These are phyloP conservation scores for Centrocercus urophasianus DNA, from an alignment of 2,113 vertebrate species.

Conservation along the genomic window DNA sequence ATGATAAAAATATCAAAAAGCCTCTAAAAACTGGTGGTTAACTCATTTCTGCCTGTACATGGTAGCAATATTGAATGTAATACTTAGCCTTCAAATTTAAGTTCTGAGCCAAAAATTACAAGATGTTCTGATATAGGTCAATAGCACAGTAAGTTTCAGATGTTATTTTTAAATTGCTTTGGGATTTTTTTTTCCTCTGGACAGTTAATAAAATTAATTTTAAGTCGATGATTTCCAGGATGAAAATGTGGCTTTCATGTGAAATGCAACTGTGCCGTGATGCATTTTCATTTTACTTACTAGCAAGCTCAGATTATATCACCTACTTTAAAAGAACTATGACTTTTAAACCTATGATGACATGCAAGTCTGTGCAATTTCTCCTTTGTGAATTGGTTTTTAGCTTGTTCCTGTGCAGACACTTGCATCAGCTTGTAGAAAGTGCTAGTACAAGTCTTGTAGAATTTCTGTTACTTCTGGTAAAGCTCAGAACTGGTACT, in stretches of 20 bases:
- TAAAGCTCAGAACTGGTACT: background rate
- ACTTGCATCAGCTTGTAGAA: background rate
- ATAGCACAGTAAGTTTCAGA: constrained; percentile 38
- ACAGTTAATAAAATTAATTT: constrained; percentile 31
- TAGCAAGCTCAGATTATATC: background rate
- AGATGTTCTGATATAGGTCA: constrained; percentile 59
- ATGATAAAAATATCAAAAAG: background rate
- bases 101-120: constrained; percentile 12
- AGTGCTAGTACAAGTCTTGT: background rate
- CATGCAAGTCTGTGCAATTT: rapidly evolving
- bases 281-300: background rate
- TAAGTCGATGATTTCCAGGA: constrained; percentile 8
- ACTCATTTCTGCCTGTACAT: constrained; percentile 3
- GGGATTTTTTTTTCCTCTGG: constrained; percentile 6
- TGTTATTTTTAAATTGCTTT: constrained; percentile 44
- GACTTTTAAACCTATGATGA: background rate
- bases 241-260: background rate
- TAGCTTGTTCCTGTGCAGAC: background rate
- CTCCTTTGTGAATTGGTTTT: background rate
- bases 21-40: constrained; percentile 6
- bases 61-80: background rate
- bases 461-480: background rate
- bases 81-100: background rate
- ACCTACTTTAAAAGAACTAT: background rate
- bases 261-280: background rate